Conservation (phyloP, 2,888 invertebrate genomes). For the Oxycera nigricornis region DNA sequence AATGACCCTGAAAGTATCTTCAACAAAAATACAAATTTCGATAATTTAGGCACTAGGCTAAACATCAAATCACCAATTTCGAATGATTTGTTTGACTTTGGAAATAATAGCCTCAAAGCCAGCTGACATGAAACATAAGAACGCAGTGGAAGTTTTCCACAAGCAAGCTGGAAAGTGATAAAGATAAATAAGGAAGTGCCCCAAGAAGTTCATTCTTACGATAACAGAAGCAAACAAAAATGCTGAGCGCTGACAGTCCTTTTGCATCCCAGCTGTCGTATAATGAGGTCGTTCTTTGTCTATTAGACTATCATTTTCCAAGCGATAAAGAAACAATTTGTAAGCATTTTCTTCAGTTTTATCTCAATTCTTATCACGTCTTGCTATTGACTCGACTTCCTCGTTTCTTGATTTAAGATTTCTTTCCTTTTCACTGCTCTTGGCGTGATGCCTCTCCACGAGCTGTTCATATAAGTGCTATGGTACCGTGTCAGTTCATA, state of each 20-base stretch:
- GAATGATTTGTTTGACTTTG: constrained; percentile 17
- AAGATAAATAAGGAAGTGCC: constrained; percentile 29
- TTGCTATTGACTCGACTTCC: constrained; percentile 36
- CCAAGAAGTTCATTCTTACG: neutral
- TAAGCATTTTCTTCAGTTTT: constrained; percentile 41
- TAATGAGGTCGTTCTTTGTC: constrained; percentile 46
- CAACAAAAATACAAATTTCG: too few species aligned
- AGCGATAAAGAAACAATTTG: constrained; percentile 46
- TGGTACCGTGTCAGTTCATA: neutral
- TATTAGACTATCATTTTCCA: constrained; percentile 44
- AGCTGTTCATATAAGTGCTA: constrained; percentile 17
- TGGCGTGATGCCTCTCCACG: constrained; percentile 7
- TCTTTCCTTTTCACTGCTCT: neutral
- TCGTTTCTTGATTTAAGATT: constrained; percentile 34
- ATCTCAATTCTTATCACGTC: constrained; percentile 44
- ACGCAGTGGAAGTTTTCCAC: neutral
- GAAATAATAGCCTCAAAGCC: constrained; percentile 12
- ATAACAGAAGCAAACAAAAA: constrained; percentile 29
- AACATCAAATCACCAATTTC: constrained; percentile 6
- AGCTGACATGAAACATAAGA: neutral
- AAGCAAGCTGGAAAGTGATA: neutral
- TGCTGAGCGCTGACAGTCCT: constrained; percentile 39
- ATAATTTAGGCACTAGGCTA: too few species aligned
- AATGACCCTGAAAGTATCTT: too few species aligned
- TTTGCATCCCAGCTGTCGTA: constrained; percentile 39